phyloP scores from a whole-genome alignment of 2,888 invertebrate genomes.

The Eupithecia exiguata region DNA sequence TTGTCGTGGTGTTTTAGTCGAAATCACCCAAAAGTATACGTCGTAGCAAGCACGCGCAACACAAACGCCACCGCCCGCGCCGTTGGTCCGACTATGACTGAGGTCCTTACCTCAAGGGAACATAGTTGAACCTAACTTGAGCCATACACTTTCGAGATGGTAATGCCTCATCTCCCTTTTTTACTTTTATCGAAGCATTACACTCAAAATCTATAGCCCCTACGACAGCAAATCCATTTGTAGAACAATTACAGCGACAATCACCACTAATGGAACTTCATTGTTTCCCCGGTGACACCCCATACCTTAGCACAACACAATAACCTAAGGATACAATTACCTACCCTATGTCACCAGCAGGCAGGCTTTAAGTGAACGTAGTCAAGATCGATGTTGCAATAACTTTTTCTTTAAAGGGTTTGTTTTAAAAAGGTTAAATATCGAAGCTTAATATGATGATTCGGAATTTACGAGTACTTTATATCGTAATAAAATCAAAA shows the following conservation, averaged over 20 bases:
- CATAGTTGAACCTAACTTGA: too few species aligned
- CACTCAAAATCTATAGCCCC: conserved; percentile 18
- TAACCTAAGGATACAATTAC: not conserved
- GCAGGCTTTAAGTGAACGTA: conserved; percentile 5
- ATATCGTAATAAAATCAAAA: not conserved
- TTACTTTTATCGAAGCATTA: too few species aligned
- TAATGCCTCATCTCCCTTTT: too few species aligned
- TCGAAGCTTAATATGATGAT: not conserved
- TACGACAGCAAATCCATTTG: conserved; percentile 30
- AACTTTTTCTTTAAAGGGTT: not conserved
- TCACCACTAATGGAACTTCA: conserved; percentile 42
- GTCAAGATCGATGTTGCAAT: conserved; percentile 2
- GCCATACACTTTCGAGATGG: too few species aligned
- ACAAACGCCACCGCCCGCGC: too few species aligned
- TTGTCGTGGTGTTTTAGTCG: too few species aligned
- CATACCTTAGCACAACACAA: conserved; percentile 23
- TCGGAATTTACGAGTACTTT: not conserved
- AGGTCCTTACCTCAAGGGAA: too few species aligned
- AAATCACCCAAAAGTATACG: too few species aligned
- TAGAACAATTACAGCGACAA: conserved; percentile 44
- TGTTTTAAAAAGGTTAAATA: not conserved
- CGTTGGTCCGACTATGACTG: too few species aligned
- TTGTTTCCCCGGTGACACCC: conserved; percentile 34
- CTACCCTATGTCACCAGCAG: conserved; percentile 13
- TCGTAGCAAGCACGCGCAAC: too few species aligned